Conservation (phyloP, 2,797 vertebrate species). For the Alouatta caraya region DNA sequence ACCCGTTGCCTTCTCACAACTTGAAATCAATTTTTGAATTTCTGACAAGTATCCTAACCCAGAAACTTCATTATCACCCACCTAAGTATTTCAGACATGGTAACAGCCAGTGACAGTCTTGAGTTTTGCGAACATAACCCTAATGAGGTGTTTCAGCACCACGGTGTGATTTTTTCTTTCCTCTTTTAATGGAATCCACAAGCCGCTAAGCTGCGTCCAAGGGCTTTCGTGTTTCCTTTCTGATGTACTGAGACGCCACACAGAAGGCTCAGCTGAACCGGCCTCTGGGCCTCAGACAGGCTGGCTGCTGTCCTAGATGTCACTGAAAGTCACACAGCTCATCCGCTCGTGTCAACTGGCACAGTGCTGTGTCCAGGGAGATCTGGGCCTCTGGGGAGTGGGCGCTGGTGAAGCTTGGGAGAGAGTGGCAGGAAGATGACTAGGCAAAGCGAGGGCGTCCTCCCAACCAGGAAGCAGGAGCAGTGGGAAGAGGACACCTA, state of each 20-base stretch:
- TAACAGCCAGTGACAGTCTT: neutral
- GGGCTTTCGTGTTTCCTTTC: neutral
- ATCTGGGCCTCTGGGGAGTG: neutral
- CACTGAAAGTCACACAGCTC: accelerated
- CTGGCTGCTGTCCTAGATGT: accelerated
- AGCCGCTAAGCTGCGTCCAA: neutral
- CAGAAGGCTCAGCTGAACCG: neutral
- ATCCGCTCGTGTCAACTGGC: accelerated
- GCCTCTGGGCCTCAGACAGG: accelerated
- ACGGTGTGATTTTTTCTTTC: neutral
- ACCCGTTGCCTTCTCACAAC: accelerated
- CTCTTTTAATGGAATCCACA: neutral
- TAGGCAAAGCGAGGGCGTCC: neutral
- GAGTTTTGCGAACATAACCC: neutral
- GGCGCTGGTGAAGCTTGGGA: accelerated
- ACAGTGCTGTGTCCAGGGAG: too few species aligned
- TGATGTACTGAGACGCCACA: accelerated
- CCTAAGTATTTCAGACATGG: neutral
- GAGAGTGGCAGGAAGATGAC: too few species aligned
- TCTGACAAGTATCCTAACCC: accelerated
- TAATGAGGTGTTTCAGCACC: neutral
- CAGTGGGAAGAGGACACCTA: accelerated
- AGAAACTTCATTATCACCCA: accelerated
- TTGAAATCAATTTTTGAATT: accelerated
- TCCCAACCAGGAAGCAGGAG: neutral